Conservation (phyloP, 2,797 vertebrate genomes). For the Sparidentex hasta region DNA sequence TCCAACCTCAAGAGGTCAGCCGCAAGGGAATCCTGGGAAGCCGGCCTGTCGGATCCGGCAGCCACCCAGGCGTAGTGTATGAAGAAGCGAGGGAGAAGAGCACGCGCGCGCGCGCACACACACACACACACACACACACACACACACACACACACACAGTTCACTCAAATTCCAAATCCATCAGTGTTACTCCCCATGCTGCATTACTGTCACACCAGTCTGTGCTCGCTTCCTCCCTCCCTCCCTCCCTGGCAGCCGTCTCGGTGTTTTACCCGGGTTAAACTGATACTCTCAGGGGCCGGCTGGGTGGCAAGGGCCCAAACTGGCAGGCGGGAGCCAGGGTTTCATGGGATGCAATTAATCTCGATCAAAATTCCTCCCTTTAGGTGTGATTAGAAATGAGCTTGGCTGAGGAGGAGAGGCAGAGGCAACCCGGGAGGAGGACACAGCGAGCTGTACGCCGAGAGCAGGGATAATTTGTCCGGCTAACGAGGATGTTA, state of each 20-base stretch:
- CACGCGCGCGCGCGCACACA: slow-evolving; percentile 12
- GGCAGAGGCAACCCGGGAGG: slow-evolving; percentile 37
- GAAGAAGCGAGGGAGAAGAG: slow-evolving; percentile 58
- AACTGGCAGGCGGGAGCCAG: slow-evolving; percentile 48
- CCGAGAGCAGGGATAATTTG: slow-evolving; percentile 73
- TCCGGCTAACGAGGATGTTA: slow-evolving; percentile 82
- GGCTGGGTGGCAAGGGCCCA: slow-evolving; percentile 54
- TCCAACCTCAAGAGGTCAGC: slow-evolving; percentile 70
- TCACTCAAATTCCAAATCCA: slow-evolving; percentile 71
- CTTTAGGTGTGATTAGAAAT: slow-evolving; percentile 79
- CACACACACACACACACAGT: slow-evolving; percentile 28
- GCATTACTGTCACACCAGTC: slow-evolving; percentile 59
- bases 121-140: slow-evolving; percentile 33
- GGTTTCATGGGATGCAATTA: slow-evolving; percentile 79
- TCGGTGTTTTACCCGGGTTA: slow-evolving; percentile 71
- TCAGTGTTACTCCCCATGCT: slow-evolving; percentile 50
- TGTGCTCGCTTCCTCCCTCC: slow-evolving; percentile 46
- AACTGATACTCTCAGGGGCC: slow-evolving; percentile 75
- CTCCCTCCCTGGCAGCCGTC: slow-evolving; percentile 52
- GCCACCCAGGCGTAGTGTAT: slow-evolving; percentile 72
- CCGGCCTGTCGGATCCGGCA: slow-evolving; percentile 77
- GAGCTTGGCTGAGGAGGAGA: slow-evolving; percentile 49
- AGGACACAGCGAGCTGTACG: slow-evolving; percentile 38
- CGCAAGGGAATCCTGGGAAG: slow-evolving; percentile 76
- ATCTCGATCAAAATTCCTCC: slow-evolving; percentile 75